Percentiles rank a stretch among this genome's conserved stretches.
phyloP scores from a whole-genome alignment of 1,140 invertebrate genomes.

The Anastrepha obliqua region DNA sequence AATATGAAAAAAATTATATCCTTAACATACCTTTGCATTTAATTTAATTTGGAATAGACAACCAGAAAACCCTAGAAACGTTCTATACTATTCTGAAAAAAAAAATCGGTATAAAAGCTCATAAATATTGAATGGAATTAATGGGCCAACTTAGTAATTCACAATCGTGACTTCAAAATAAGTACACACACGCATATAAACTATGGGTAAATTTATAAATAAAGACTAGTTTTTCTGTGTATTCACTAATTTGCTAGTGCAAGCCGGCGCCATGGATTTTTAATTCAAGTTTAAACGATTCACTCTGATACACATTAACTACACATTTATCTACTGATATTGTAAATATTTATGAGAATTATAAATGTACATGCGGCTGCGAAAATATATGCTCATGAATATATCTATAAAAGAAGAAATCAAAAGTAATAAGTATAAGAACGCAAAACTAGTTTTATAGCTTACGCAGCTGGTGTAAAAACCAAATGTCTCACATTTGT shows the following conservation, averaged over 20 bases:
- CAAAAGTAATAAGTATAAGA: neutral
- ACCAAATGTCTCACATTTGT: neutral
- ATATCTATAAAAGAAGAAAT: neutral
- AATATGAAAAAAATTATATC: too few species aligned
- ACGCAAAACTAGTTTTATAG: neutral
- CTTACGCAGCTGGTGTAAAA: neutral
- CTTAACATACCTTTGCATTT: too few species aligned
- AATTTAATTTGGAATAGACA: too few species aligned
- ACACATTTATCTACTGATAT: neutral
- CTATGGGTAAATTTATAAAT: slow-evolving; percentile 7
- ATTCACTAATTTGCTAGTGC: neutral
- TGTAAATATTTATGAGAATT: slow-evolving; percentile 6
- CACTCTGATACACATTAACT: slow-evolving; percentile 11
- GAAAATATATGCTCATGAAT: too few species aligned
- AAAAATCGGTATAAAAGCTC: neutral
- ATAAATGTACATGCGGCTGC: neutral
- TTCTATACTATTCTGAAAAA: too few species aligned
- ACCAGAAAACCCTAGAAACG: too few species aligned
- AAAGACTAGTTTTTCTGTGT: neutral
- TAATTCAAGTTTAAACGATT: slow-evolving; percentile 9
- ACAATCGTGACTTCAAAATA: slow-evolving; percentile 18
- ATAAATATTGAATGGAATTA: neutral
- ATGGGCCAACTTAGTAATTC: neutral
- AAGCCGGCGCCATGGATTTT: neutral
- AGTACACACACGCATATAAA: slow-evolving; percentile 19